phyloP scores from a whole-genome alignment of 2,797 vertebrate genomes.

The Jordanella pulchra region DNA sequence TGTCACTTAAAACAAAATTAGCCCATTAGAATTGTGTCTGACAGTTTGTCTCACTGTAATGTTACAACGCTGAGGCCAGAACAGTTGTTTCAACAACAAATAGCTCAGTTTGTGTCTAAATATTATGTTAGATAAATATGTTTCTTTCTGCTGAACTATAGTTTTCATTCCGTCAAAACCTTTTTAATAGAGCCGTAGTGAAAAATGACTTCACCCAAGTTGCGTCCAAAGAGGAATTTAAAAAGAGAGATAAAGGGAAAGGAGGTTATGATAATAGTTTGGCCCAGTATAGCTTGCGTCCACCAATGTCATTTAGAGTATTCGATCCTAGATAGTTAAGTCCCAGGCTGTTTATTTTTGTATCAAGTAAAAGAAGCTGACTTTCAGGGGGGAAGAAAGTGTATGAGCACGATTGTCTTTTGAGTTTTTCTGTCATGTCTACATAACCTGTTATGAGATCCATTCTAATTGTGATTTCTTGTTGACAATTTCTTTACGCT shows the following conservation, averaged over 20 bases:
- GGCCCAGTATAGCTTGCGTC: constrained; percentile 3
- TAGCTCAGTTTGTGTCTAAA: constrained; percentile 23
- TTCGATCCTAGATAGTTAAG: constrained; percentile 45
- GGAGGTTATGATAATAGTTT: constrained; percentile 5
- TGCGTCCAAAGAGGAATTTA: neutral
- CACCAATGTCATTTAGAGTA: constrained; percentile 16
- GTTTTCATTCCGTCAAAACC: constrained; percentile 16
- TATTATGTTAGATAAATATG: constrained; percentile 21
- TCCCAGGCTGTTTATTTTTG: constrained; percentile 71
- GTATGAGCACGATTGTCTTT: constrained; percentile 30
- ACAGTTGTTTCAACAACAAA: constrained; percentile 21
- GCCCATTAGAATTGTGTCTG: neutral
- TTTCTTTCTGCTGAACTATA: constrained; percentile 20
- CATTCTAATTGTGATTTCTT: constrained; percentile 48
- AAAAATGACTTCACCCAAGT: constrained; percentile 17
- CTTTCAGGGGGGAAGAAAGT: constrained; percentile 18
- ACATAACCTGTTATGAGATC: constrained; percentile 55
- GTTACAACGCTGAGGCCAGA: constrained; percentile 4
- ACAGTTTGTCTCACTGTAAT: neutral
- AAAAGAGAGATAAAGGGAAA: constrained; percentile 67
- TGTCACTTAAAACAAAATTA: neutral
- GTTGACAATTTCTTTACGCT: constrained; percentile 29
- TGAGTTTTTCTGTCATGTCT: constrained; percentile 45
- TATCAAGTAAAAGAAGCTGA: constrained; percentile 49
- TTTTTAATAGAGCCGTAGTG: constrained; percentile 30